Evolutionary conservation across 1,140 invertebrate genomes (phyloP).

Genomic region (Wasmannia auropunctata): DNA sequence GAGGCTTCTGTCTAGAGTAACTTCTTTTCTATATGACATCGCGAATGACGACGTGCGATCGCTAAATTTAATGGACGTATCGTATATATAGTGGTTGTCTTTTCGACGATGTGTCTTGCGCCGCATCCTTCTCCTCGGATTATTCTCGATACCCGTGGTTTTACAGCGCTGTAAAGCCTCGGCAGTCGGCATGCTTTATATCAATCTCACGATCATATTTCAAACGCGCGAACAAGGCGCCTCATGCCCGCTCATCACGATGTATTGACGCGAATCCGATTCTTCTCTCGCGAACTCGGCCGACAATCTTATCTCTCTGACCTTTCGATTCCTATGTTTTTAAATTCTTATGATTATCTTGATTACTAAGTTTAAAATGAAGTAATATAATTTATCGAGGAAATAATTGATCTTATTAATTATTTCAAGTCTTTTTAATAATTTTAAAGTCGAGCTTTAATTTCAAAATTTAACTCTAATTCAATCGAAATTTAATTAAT

Average conservation of each 20-base stretch:
- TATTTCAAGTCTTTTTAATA: background rate
- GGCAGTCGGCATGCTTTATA: slow-evolving; percentile 72
- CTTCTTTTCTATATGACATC: slow-evolving; percentile 16
- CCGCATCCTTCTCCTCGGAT: slow-evolving; percentile 58
- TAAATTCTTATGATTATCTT: background rate
- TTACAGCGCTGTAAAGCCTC: slow-evolving; percentile 71
- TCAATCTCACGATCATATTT: slow-evolving; percentile 74
- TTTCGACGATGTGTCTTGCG: slow-evolving; percentile 20
- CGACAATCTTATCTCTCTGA: background rate
- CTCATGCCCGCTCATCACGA: slow-evolving; percentile 29
- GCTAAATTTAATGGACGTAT: background rate
- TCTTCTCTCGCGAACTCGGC: background rate
- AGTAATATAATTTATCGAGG: background rate
- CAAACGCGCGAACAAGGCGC: slow-evolving; percentile 66
- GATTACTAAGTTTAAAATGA: background rate
- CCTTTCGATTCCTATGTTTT: background rate
- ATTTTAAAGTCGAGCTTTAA: background rate
- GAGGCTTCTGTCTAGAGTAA: background rate
- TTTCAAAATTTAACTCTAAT: background rate
- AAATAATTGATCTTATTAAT: background rate
- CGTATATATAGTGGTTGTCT: slow-evolving; percentile 42
- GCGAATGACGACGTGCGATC: slow-evolving; percentile 26
- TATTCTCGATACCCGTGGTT: slow-evolving; percentile 66
- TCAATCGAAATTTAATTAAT: background rate
- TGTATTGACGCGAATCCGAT: slow-evolving; percentile 23